Base-by-base conservation (phyloP, 2,113 vertebrate species). In the Forbesichthys papilliferus region DNA sequence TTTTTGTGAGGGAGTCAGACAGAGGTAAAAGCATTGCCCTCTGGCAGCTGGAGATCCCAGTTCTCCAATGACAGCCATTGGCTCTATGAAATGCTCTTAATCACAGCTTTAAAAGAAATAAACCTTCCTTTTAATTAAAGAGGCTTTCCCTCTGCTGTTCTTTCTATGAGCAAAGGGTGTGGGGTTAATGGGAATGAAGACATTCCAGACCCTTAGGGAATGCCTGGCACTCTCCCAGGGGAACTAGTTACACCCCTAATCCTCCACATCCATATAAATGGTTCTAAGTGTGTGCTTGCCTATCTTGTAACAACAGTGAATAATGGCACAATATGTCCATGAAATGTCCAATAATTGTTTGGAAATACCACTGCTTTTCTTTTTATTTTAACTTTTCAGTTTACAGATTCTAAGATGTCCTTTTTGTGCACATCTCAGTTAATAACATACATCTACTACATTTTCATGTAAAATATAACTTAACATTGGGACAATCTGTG, bases 121-220 rank as follows among this genome's bases (percentile, higher is more conserved):
- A 36, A 46, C 83, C 69, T 75, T 75, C 82, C 75, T 82, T 65
- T 61, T 86, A 87, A 91, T 90, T 87, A 88, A 84, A 85, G 79
- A 83, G 76, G 80, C 75, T 78, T 73, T 81, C 47, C 48, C 73
- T 68, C 74, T 48, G 64, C 86, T 84, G 63, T 90, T 73, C 75
- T 89, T 86, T 85, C 34, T 77, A 67, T 36, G 62, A 73, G 62
- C 55, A 73, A 34, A 73, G 81, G 69, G 79, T 78, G 75, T 72
- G 72, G 60, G 61, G 14, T 46, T 47, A 70, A 56, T 69, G 68
- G 53, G 52, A 68, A 77, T 71, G 66, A 71, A 75, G 72, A 87
- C 87, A 82, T 77, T 84, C 53, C 73, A 84, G 61, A 57, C 61
- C 86, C 77, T 60, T 36, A 63, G 85, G 79, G 74, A 77, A 67